Conservation (phyloP, 2,888 invertebrate species). For the Bugulina stolonifera region DNA sequence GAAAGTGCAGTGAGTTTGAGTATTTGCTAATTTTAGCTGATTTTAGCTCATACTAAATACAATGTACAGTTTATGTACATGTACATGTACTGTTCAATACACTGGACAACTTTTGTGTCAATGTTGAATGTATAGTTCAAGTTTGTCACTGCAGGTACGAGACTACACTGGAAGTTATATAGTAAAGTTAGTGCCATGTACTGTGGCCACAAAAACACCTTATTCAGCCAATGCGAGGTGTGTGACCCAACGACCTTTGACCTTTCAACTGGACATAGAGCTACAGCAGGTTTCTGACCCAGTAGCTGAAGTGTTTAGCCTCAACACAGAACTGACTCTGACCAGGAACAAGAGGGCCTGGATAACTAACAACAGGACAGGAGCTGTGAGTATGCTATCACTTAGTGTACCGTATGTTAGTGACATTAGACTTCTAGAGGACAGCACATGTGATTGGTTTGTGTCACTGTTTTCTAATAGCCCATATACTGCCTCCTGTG, state of each 20-base stretch:
- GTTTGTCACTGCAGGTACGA: conserved; percentile 37
- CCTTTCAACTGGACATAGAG: conserved; percentile 49
- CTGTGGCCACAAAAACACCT: conserved; percentile 37
- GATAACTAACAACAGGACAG: conserved; percentile 36
- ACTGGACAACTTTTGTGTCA: no score
- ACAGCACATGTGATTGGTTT: no score
- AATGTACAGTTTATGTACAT: no score
- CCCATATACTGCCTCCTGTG: no score
- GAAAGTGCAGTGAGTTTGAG: conserved; percentile 46
- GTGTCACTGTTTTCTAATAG: no score
- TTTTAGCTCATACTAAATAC: no score
- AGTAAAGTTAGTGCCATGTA: conserved; percentile 49
- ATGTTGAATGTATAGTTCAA: no score
- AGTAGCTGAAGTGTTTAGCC: conserved; percentile 47
- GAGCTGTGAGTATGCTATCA: background rate
- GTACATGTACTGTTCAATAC: no score
- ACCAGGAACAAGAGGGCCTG: conserved; percentile 43
- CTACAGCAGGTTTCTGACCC: conserved; percentile 53
- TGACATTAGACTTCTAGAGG: no score
- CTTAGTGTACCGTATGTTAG: no score
- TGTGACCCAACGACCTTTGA: conserved; percentile 42
- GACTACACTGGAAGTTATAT: conserved; percentile 51
- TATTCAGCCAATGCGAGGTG: conserved; percentile 42
- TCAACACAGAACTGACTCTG: conserved; percentile 48
- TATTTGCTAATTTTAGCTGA: no score